Evolutionary conservation across 92 coral and sea anemone genomes (phyloP).

Genomic region (Epizoanthus scotinus): DNA sequence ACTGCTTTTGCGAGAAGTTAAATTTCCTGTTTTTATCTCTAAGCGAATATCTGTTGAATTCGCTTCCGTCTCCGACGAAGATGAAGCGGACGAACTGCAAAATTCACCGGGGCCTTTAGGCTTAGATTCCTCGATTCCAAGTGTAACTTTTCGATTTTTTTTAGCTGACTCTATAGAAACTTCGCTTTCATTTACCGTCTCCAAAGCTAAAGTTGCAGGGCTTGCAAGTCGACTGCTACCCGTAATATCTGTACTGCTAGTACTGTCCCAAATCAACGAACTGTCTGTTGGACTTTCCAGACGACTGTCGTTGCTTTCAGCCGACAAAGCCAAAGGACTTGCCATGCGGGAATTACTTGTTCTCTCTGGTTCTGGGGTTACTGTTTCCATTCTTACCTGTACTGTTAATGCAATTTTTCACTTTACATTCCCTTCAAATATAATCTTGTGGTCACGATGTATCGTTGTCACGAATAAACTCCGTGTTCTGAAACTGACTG

Average conservation of each 20-base stretch:
- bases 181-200: conserved; percentile 12
- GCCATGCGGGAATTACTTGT: conserved; percentile 6
- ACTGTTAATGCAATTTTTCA: too few species aligned
- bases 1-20: background rate
- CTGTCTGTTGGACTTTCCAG: background rate
- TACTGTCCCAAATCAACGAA: conserved; percentile 8
- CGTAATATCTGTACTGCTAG: background rate
- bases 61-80: background rate
- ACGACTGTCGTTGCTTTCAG: conserved; percentile 11
- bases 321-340: background rate
- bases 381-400: too few species aligned
- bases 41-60: background rate
- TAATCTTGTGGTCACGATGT: too few species aligned
- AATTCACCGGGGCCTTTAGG: background rate
- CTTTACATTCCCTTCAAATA: too few species aligned
- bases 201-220: conserved; percentile 3
- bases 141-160: background rate
- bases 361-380: background rate
- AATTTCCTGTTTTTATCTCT: background rate
- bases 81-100: background rate
- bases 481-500: too few species aligned
- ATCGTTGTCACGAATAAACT: too few species aligned
- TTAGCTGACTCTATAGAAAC: background rate
- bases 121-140: background rate
- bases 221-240: background rate